Base-by-base conservation (phyloP, 2,113 vertebrate species). In the Herpetotheres cachinnans region DNA sequence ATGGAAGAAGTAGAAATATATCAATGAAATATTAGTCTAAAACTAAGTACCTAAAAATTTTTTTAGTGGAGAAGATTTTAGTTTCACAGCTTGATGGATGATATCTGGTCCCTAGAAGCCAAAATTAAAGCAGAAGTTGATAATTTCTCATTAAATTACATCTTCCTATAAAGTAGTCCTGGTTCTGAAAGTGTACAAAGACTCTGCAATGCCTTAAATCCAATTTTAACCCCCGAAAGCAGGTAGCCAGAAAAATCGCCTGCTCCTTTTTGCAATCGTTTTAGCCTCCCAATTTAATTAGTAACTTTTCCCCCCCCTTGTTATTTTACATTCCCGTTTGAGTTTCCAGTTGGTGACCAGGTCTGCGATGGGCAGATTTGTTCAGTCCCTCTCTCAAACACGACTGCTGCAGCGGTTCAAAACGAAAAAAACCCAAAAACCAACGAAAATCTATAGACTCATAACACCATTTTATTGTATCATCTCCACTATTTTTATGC, bases 1-100 rank as follows among this genome's bases (percentile, higher is more conserved):
- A 97, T 94, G 90, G 95, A 96, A 97, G 95, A 97, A 95, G 93
- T 86, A 95, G 91, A 96, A 93, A 96, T 80, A 92, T 95, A 96
- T 94, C 95, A 71, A 96, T 88, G 92, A 90, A 94, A 95, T 95
- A 96, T 96, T 98, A 97, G 89, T 96, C 97, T 97, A 97, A 95
- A 95, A 72, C 96, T 97, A 98, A 97, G 95, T 95, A 95, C 81
- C 97, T 92, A 92, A 81, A 82, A 24, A 27, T 62, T 78, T 91
- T 73, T 93, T 97, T 95, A 97, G 97, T 95, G 97, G 97, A 97
- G 96, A 96, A 95, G 91, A 70, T 96, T 98, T 97, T 97, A 98
- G 97, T 97, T 98, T 98, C 98, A 98, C 98, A 98, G 98, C 96
- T 98, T 97, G 96, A 95, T 92, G 95, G 97, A 91, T 96, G 97